phyloP scores from a whole-genome alignment of 2,113 vertebrate species.

The Platycercus adscitus region DNA sequence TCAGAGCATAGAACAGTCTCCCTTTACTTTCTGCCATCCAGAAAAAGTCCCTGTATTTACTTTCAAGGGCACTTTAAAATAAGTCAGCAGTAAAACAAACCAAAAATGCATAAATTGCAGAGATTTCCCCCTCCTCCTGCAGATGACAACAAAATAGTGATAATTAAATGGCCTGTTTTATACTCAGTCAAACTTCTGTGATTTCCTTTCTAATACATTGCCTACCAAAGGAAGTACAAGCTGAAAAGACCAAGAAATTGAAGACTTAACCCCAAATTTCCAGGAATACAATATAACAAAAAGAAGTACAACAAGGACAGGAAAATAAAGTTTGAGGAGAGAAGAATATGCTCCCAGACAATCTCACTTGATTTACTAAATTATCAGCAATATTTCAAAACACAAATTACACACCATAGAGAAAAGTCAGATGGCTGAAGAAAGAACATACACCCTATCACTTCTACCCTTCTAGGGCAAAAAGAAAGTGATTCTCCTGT shows the following conservation, averaged over 20 bases:
- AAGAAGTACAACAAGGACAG: not conserved
- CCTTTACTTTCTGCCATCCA: not conserved
- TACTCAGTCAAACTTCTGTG: not conserved
- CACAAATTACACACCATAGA: not conserved
- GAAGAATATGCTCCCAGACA: not conserved
- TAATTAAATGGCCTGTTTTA: not conserved
- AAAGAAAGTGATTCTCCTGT: fast-evolving
- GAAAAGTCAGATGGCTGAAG: not conserved
- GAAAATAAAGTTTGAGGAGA: not conserved
- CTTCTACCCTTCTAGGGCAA: fast-evolving
- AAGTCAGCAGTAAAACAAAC: not conserved
- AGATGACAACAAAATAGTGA: not conserved
- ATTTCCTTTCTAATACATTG: not conserved
- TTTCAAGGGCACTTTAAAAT: not conserved
- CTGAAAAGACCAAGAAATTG: not conserved
- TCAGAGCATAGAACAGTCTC: not conserved
- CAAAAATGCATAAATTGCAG: not conserved
- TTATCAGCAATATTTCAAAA: not conserved
- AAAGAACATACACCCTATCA: fast-evolving
- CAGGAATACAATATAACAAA: not conserved
- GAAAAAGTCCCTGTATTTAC: not conserved
- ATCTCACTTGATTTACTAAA: not conserved
- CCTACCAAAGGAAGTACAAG: not conserved
- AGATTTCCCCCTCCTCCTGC: not conserved
- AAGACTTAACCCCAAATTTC: not conserved